Evolutionary conservation across 92 coral and sea anemone genomes (phyloP), one percentile per base, ranked within the genome.

Genomic region (Porites rus): DNA sequence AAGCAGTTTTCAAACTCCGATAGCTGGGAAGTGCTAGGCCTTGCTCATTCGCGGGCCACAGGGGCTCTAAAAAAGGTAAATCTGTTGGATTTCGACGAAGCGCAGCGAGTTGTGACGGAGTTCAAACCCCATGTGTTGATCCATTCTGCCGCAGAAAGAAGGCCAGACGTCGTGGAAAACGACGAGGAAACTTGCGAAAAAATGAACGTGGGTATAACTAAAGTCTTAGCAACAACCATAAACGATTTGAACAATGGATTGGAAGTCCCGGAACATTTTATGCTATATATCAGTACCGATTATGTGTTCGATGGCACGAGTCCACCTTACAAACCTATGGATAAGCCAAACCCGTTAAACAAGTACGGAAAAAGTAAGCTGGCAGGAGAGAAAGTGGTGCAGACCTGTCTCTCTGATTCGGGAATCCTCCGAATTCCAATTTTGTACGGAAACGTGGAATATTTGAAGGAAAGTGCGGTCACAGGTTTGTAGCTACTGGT

Each of bases 271-370:
- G 75, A 76, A 18, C 98, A 96, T 78, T 96, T 94, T 66, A 84
- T 96, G 90, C 77, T 96, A 31, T 96, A 96, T 63, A 85, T 96
- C 38, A 96, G 98, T 74, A 94, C 98, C 0, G 98, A 92, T 77
- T 96, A 96, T 72, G 98, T 96, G 62, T 96, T 96, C 87, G 98
- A 96, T 80, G 98, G 98, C 12, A 89, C 87, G 5, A 84, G 78
- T 18, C 94, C 98, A 0, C 98, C 98, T 0, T 94, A 94, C 83
- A 82, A 90, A 72, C 93, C 98, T 28, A 80, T 59, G 10, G 98
- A 96, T 88, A 68, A 77, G 72, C 85, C 98, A 3, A 94, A 96
- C 61, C 98, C 98, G 21, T 88, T 96, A 58, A 96, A 96, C 73
- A 91, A 92, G 80, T 96, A 96, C 69, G 98, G 98, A 14, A 75